These are phyloP conservation scores for Aethes cnicana DNA, from an alignment of 2,888 invertebrate genomes.

Conservation along the genomic window DNA sequence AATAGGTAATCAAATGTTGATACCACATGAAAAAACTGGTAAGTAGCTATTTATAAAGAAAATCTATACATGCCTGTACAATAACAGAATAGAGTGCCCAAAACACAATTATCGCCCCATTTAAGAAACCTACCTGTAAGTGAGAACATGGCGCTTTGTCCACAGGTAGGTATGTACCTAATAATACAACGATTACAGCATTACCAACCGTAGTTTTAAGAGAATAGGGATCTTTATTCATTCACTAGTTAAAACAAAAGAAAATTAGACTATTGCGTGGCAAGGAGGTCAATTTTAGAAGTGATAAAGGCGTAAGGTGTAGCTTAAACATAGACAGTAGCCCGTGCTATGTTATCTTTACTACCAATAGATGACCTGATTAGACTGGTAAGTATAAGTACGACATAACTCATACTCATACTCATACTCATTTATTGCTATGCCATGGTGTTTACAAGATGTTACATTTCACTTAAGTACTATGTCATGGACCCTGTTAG, in stretches of 20 bases:
- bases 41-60: too few species aligned
- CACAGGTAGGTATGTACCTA: neutral
- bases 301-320: neutral
- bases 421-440: too few species aligned
- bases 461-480: too few species aligned
- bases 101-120: conserved; percentile 27
- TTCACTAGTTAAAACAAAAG: neutral
- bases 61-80: neutral
- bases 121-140: conserved; percentile 9
- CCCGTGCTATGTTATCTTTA: too few species aligned
- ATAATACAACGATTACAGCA: neutral
- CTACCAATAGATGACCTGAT: too few species aligned
- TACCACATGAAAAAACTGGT: too few species aligned
- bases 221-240: neutral
- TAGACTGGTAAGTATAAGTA: too few species aligned
- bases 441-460: too few species aligned
- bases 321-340: neutral
- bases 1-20: too few species aligned
- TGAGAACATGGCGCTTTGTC: neutral
- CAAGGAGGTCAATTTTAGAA: neutral
- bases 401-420: too few species aligned
- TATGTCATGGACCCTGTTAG: too few species aligned
- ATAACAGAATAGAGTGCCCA: conserved; percentile 13
- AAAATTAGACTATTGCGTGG: neutral
- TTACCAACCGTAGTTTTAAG: neutral